These are phyloP conservation scores for Desmophyllum pertusum DNA, from an alignment of 92 coral and sea anemone species.

Conservation along the genomic window DNA sequence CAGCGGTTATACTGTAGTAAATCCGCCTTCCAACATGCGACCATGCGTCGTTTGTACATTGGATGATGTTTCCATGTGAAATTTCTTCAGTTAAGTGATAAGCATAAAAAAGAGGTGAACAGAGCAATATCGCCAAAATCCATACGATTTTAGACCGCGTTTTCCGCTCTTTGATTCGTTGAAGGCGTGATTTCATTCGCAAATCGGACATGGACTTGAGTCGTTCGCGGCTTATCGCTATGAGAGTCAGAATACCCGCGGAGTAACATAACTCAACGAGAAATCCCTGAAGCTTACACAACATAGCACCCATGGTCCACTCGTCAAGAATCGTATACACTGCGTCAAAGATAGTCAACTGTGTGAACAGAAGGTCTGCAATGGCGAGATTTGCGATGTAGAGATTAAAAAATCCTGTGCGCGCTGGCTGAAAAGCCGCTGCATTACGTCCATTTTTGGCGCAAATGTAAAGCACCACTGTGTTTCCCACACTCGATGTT, in stretches of 20 bases:
- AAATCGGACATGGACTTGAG: constrained; percentile 52
- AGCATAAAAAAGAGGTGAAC: constrained; percentile 75
- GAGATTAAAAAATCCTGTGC: constrained; percentile 62
- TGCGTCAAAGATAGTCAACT: constrained; percentile 69
- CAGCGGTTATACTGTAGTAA: constrained; percentile 71
- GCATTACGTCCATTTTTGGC: constrained; percentile 39
- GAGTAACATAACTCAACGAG: constrained; percentile 79
- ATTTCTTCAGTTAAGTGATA: constrained; percentile 36
- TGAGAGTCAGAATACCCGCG: constrained; percentile 76
- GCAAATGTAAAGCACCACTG: constrained; percentile 67
- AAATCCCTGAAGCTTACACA: constrained; percentile 78
- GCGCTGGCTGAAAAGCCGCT: constrained; percentile 45
- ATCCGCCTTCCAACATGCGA: constrained; percentile 63
- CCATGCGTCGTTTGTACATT: constrained; percentile 66
- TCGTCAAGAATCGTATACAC: constrained; percentile 39
- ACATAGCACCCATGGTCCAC: constrained; percentile 59
- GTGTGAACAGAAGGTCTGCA: constrained; percentile 79
- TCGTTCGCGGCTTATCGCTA: constrained; percentile 80
- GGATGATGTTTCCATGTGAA: background rate
- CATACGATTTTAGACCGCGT: constrained; percentile 39
- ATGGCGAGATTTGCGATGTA: constrained; percentile 75
- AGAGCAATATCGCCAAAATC: constrained; percentile 59
- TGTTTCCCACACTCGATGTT: constrained; percentile 66
- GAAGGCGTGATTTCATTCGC: constrained; percentile 59
- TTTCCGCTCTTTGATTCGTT: constrained; percentile 54